Evolutionary conservation across 1,140 invertebrate species (phyloP), one percentile per base, ranked within the genome.

Genomic region (Drosophila grimshawi): DNA sequence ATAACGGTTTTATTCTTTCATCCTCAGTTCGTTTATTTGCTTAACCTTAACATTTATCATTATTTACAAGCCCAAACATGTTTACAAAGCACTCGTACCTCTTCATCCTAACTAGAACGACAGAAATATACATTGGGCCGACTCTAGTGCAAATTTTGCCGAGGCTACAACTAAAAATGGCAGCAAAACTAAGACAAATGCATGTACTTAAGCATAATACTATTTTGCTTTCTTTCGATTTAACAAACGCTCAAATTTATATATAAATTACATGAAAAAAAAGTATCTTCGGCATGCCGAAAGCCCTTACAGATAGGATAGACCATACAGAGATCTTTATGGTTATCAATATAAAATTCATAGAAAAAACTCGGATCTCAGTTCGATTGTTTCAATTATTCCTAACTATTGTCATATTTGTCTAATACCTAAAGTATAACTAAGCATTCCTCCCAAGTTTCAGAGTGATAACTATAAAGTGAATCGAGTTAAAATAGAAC

Each of bases 11-110:
- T 78, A 76, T 79, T 55, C 67, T 81, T 69, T 57, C 39, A n/a
- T 64, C 41, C 62, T 86, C 1, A 33, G 49, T 88, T 86, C 5
- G 29, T 65, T 81, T 45, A 67, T 45, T 78, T 81, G 76, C 67
- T 70, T 78, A 56, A 55, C 27, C 53, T 67, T 65, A 29, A 32
- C 68, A 48, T 60, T 32, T 49, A 43, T 69, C 30, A 45, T 70
- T 53, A 57, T 45, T 65, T 59, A 70, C 30, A 68, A 68, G 30
- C 55, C 39, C 73, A 67, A 71, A 70, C 73, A 76, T 71, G 62
- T 78, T 75, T 61, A 78, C 63, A 71, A 76, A 76, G 76, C 61
- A 76, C 67, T 75, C 66, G 67, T 60, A 75, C 66, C 63, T 59
- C 64, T 59, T 70, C 66, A 75, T 75, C 66, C 66, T 67, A 75